Percentiles rank a stretch among this genome's conserved stretches.
Conservation (phyloP, 2,797 vertebrate species). For the Chelon labrosus region DNA sequence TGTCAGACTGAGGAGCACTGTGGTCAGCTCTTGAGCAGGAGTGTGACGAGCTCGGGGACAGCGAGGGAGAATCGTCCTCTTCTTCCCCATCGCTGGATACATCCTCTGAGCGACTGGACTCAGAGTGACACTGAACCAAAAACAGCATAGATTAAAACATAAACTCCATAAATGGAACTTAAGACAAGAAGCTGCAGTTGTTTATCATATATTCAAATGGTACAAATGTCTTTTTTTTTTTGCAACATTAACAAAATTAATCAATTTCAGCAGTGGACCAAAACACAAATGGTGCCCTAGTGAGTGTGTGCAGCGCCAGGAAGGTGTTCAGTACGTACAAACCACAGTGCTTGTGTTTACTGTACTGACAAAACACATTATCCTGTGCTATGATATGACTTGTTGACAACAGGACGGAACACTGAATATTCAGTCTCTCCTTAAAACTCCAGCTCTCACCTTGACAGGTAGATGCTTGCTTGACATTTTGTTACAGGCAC, state of each 20-base stretch:
- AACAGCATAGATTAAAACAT: conserved; percentile 6
- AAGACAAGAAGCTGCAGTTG: too few species aligned
- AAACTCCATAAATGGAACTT: too few species aligned
- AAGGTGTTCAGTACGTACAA: too few species aligned
- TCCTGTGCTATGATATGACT: too few species aligned
- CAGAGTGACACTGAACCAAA: conserved; percentile 86
- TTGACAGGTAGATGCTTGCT: conserved; percentile 88
- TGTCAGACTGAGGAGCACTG: conserved; percentile 82
- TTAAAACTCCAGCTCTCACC: conserved; percentile 64
- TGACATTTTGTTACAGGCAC: conserved; percentile 89
- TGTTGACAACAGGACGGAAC: neutral
- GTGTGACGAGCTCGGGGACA: conserved; percentile 91
- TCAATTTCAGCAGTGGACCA: neutral
- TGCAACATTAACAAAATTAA: too few species aligned
- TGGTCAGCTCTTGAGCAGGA: conserved; percentile 88
- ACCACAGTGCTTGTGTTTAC: too few species aligned
- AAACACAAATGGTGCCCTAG: neutral
- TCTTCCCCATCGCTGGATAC: conserved; percentile 95
- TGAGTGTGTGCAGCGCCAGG: neutral
- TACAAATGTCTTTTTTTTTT: too few species aligned
- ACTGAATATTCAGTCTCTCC: neutral
- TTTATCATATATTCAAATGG: too few species aligned
- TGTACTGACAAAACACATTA: too few species aligned
- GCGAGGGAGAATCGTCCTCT: conserved; percentile 84
- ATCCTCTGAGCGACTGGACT: conserved; percentile 96